Evolutionary conservation across 2,888 invertebrate genomes (phyloP).

Genomic region (Thereva unica): DNA sequence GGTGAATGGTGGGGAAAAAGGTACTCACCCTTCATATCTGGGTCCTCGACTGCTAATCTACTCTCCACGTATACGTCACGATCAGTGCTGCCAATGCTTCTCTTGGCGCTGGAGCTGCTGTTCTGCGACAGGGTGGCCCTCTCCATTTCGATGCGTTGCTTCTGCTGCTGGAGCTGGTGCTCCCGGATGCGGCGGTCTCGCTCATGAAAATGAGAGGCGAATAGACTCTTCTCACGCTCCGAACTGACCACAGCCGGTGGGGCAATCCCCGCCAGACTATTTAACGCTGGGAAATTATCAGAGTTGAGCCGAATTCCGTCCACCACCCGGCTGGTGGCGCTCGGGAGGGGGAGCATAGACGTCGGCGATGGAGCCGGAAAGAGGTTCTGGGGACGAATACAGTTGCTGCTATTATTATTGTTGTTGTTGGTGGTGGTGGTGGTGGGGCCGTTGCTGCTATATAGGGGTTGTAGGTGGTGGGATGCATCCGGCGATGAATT

Average conservation of each 20-base stretch:
- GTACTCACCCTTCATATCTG: constrained; percentile 33
- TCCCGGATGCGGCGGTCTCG: constrained; percentile 58
- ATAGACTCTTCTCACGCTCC: constrained; percentile 51
- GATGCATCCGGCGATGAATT: constrained; percentile 28
- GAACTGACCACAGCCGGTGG: constrained; percentile 40
- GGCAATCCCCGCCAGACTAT: constrained; percentile 25
- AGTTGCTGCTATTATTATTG: constrained; percentile 14
- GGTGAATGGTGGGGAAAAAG: not conserved
- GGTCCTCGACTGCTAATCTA: constrained; percentile 9
- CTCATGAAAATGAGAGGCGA: constrained; percentile 57
- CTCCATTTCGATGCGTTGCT: constrained; percentile 44
- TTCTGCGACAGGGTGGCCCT: constrained; percentile 56
- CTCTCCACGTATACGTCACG: constrained; percentile 12
- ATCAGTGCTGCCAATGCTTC: constrained; percentile 37
- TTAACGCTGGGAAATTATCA: constrained; percentile 33
- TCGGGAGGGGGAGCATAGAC: constrained; percentile 15
- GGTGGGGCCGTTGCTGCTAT: constrained; percentile 9
- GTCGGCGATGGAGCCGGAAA: constrained; percentile 31
- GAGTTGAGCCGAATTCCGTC: constrained; percentile 23
- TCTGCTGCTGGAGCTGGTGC: constrained; percentile 56
- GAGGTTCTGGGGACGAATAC: constrained; percentile 6
- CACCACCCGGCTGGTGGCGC: not conserved
- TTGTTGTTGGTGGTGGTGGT: constrained; percentile 21
- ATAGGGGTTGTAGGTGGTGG: constrained; percentile 14
- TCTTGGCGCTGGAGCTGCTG: constrained; percentile 55